phyloP scores from a whole-genome alignment of 1,140 invertebrate species.

The Ectropis grisescens region DNA sequence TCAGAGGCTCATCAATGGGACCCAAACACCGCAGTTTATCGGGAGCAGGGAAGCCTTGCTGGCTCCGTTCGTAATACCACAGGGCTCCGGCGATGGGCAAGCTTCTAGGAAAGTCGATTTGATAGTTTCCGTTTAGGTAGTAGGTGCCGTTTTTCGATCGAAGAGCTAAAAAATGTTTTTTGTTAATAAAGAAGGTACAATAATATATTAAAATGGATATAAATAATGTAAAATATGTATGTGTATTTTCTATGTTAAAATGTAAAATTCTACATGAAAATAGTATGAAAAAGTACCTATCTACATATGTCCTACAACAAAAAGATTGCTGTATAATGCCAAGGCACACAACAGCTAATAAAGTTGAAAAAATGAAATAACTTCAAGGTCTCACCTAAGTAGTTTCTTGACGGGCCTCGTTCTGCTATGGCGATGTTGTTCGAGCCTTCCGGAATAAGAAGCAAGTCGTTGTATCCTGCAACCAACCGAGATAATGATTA shows the following conservation, averaged over 20 bases:
- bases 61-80: conserved; percentile 89
- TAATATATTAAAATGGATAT: no score
- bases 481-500: no score
- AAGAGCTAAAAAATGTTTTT: conserved; percentile 78
- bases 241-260: no score
- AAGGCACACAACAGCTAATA: no score
- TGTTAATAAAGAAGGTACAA: no score
- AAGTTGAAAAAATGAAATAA: no score
- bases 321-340: no score
- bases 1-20: conserved; percentile 89
- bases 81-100: conserved; percentile 84
- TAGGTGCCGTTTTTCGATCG: conserved; percentile 84
- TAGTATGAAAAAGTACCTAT: no score
- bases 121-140: conserved; percentile 94
- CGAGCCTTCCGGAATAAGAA: conserved; percentile 93
- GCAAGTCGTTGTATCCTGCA: conserved; percentile 93
- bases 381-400: conserved; percentile 78
- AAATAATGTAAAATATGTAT: no score
- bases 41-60: conserved; percentile 83
- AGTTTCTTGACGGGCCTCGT: conserved; percentile 88
- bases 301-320: no score
- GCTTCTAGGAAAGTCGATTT: conserved; percentile 89
- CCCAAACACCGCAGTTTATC: conserved; percentile 87
- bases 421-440: conserved; percentile 92
- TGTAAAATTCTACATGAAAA: no score